Conservation (phyloP, 2,888 invertebrate species). For the Parnassius glacialis region DNA sequence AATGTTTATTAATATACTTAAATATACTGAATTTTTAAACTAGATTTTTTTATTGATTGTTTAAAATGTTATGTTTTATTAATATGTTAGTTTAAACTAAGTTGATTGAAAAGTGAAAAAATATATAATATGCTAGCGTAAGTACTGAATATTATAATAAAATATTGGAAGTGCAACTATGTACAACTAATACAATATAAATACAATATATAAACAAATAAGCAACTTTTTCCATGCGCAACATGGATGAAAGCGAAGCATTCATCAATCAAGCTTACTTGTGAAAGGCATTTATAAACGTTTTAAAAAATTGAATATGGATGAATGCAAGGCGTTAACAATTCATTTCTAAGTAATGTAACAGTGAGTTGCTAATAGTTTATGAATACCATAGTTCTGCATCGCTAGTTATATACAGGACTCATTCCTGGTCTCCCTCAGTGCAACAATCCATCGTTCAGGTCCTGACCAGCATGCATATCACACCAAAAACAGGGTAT, state of each 20-base stretch:
- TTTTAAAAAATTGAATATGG: background rate
- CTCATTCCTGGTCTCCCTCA: constrained; percentile 40
- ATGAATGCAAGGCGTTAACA: background rate
- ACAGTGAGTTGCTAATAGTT: constrained; percentile 18
- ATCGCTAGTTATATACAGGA: constrained; percentile 6
- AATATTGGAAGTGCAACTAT: constrained; percentile 3
- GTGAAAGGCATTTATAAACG: constrained; percentile 1
- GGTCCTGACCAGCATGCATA: constrained; percentile 77
- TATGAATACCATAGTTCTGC: constrained; percentile 25
- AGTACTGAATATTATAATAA: constrained; percentile 11
- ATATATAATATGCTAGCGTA: constrained; percentile 4
- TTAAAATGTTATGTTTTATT: background rate
- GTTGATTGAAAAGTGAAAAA: background rate
- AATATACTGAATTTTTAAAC: background rate
- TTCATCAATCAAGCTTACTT: background rate
- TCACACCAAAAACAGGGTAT: constrained; percentile 60
- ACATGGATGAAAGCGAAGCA: constrained; percentile 30
- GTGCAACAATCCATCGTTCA: constrained; percentile 77
- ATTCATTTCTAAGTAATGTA: background rate
- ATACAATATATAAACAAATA: background rate
- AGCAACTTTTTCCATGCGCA: constrained; percentile 18
- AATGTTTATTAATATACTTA: constrained; percentile 11
- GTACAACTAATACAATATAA: background rate
- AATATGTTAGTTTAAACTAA: background rate
- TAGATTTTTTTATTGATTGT: background rate